Base-by-base conservation (phyloP, 1,140 invertebrate genomes). In the Leptinotarsa undecemlineata region DNA sequence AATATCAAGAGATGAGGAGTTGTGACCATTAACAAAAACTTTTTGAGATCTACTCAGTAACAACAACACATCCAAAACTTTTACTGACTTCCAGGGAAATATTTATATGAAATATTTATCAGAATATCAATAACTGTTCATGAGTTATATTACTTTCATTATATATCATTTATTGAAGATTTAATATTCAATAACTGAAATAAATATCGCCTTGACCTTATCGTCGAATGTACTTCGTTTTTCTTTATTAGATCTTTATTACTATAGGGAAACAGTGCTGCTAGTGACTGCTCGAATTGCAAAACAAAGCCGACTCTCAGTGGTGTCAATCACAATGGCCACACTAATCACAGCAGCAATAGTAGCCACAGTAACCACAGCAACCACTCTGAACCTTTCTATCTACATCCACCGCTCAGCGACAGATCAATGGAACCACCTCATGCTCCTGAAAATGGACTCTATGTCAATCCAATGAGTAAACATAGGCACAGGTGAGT, bases 401-500 rank as follows among this genome's bases (percentile, higher is more conserved):
- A 92, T 82, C 85, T 94, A 4, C 92, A 94, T 86, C 90, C 90
- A 1, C 92, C 92, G 1, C 76, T 81, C 33, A 60, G 42, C n/a
- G 70, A 74, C 33, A 71, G 78, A 71, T 82, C 85, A 3, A 80
- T 86, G 61, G 87, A 88, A 76, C 33, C 85, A 80, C 81, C 81
- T 47, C 83, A 86, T n/a, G 87, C 88, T 48, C 91, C 92, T 2
- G 91, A 92, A 71, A 92, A 94, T 82, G 93, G 93, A 0, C 88
- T 94, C 13, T 94, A 94, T 82, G 91, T 94, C 75, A 95, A 95
- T 82, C 93, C 93, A 0, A 94, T 94, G 92, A 90, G 88, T 26
- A 87, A 86, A 42, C 84, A 85, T 61, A 74, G 81, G 68, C 82
- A 85, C 66, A 84, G 83, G 83, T 83, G 78, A 78, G 33, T 67